Base-by-base conservation (phyloP, 2,888 invertebrate species). In the Dryomyza anilis region DNA sequence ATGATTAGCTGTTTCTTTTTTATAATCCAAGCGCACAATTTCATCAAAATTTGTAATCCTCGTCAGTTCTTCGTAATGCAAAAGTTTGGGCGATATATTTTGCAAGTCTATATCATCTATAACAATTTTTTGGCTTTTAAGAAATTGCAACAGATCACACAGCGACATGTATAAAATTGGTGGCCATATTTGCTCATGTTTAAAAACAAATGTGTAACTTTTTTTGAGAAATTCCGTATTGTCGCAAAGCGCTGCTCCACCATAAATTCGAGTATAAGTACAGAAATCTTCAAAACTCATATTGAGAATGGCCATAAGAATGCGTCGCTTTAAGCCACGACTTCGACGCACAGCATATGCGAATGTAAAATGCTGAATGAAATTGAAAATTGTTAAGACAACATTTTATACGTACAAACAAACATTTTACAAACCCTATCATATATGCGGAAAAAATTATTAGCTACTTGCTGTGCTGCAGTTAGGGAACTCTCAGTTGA, bases 81-180 rank as follows among this genome's bases (percentile, higher is more conserved):
- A 21, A 29, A 70, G 19, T 65, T 65, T 67, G 6, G 70, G 70
- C 23, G 70, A 69, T 43, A 70, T 65, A 33, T 67, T 8, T 5
- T 12, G 16, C 25, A 70, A 59, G 52, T 64, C 56, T 46, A 43
- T 29, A 7, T 66, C 30, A 4, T 56, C 12, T 6, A 68, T 45
- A 2, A 3, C 8, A 8, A 70, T 64, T 2, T 56, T 25, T 29
- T 67, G 66, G 8, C 2, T 27, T 12, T 23, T 45, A 16, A 70
- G 48, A 46, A 65, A 64, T n/a, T 64, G 19, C 21, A 58, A 57
- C 6, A 67, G 36, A 48, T 67, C 53, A 16, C 62, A 14, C 1
- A 66, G 25, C 8, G 12, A 39, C 33, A 70, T 65, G 43, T 45
- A 70, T 12, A 70, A 48, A 29, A 57, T 62, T 21, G 56, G 60